Base-by-base conservation (phyloP, 2,888 invertebrate species). In the Archips crataeganus region DNA sequence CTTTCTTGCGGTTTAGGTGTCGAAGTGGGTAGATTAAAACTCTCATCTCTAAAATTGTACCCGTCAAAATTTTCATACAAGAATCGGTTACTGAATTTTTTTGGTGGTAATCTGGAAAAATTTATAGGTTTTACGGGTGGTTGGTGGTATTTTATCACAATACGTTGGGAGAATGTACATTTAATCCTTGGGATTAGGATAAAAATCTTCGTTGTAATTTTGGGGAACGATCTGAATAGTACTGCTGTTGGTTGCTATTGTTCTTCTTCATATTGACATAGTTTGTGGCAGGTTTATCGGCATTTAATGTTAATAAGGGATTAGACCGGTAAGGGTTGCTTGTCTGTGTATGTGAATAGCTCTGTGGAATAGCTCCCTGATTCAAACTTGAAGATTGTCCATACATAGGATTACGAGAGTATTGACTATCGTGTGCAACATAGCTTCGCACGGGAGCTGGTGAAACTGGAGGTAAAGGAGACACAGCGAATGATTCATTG, bases 251-350 rank as follows among this genome's bases (percentile, higher is more conserved):
- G 8, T 64, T 68, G 6, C 23, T 23, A 23, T 23, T 23, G 23
- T 23, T 23, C 23, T 23, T 0, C 23, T 23, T 23, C 23, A 23
- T 23, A 23, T 23, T 23, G 23, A 23, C 23, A 23, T 23, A 23
- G 23, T 49, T 23, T 3, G 60, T 10, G 3, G 45, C 59, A 5
- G 71, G 60, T 61, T 77, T 75, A 76, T 74, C 77, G 34, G 82
- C 73, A 62, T 77, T 79, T 0, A 79, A 79, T 10, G 78, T 71
- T 11, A 78, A 79, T 8, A 78, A 76, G 45, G 77, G 75, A 47
- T 78, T 64, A 10, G 80, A 74, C 61, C 75, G 78, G 23, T 23
- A 23, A 23, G 23, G 76, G 9, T 79, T 76, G 59, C 78, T 80
- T 0, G 80, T 74, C 72, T 77, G 75, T 68, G 71, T 75, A 49